phyloP scores from a whole-genome alignment of 2,113 vertebrate species.

The Poecile atricapillus region DNA sequence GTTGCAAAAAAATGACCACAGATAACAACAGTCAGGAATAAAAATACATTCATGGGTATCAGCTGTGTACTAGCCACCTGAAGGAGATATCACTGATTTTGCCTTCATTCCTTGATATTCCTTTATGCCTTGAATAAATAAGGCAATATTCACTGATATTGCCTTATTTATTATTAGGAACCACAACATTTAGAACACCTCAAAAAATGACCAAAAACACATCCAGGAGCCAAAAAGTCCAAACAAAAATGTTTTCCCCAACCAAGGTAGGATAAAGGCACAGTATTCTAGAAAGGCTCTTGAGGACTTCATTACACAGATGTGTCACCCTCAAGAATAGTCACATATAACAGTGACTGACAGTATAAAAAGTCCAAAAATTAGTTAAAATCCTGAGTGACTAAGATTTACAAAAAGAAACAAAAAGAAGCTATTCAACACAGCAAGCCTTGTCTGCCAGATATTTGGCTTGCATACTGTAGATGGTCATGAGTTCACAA shows the following conservation, averaged over 20 bases:
- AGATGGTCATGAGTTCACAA: background rate
- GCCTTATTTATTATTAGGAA: no score
- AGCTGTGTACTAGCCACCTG: background rate
- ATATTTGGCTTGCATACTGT: background rate
- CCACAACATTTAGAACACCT: background rate
- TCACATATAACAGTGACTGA: background rate
- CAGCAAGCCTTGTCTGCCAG: background rate
- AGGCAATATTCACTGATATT: no score
- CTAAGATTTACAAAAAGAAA: background rate
- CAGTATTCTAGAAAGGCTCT: background rate
- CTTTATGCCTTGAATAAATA: no score
- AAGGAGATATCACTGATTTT: background rate
- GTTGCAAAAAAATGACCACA: background rate
- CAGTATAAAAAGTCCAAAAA: background rate
- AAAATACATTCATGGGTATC: background rate
- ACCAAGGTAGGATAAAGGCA: background rate
- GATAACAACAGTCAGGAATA: background rate
- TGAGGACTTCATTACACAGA: background rate
- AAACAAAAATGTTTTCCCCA: background rate
- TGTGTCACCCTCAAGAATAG: background rate
- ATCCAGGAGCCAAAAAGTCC: accelerated
- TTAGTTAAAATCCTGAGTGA: background rate
- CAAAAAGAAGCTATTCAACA: background rate
- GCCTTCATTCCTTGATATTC: no score
- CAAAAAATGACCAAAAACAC: background rate